Percentiles rank a stretch among this genome's conserved stretches.
Conservation (phyloP, 2,113 vertebrate species). For the Talpa occidentalis region DNA sequence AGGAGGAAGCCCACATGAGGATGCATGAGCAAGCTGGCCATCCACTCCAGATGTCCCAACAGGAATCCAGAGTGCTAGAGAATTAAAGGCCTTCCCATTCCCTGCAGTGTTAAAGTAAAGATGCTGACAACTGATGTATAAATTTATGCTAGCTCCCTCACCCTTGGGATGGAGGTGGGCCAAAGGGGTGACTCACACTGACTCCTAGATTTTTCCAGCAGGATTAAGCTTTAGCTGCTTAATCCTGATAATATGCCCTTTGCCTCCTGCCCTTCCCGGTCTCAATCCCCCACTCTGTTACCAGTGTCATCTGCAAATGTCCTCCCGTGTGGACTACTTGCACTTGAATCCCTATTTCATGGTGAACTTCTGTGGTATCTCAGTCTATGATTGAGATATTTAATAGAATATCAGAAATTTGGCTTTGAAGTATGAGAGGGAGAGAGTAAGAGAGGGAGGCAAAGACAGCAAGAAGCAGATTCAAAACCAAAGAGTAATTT, state of each 20-base stretch:
- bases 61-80: background rate
- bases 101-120: background rate
- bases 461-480: background rate
- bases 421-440: background rate
- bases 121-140: background rate
- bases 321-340: background rate
- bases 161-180: background rate
- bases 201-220: background rate
- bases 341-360: background rate
- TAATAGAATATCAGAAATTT: background rate
- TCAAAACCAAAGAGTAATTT: background rate
- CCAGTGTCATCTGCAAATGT: background rate
- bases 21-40: background rate
- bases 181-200: background rate
- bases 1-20: background rate
- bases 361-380: background rate
- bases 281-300: background rate
- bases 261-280: background rate
- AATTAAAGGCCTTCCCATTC: background rate
- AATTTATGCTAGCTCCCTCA: background rate
- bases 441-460: too few species aligned
- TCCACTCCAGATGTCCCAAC: background rate
- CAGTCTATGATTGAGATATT: background rate
- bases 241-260: background rate
- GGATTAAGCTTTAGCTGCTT: background rate